Evolutionary conservation across 2,113 vertebrate genomes (phyloP).

Genomic region (Fregata magnificens): DNA sequence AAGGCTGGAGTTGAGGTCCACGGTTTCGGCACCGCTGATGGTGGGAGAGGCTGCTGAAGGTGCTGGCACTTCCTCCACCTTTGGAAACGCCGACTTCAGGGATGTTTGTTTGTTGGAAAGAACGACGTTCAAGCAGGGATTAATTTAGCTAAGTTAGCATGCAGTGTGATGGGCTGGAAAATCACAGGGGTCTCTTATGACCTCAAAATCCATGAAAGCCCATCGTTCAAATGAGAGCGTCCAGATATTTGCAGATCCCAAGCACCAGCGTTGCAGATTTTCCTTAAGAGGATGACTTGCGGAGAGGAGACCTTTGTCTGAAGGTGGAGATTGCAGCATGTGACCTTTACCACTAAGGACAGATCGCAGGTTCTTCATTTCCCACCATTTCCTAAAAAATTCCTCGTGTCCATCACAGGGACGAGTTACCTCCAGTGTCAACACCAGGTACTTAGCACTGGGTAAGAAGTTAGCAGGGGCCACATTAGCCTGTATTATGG

Average conservation of each 20-base stretch:
- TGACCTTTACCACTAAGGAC: neutral
- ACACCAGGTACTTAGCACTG: neutral
- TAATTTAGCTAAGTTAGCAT: neutral
- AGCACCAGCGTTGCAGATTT: neutral
- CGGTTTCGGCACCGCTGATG: fast-evolving
- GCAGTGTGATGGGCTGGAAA: neutral
- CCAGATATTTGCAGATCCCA: neutral
- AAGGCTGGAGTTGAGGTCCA: fast-evolving
- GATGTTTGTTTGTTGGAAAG: neutral
- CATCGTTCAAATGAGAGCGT: neutral
- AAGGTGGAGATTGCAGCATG: neutral
- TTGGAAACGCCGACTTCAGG: neutral
- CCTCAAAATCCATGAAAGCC: neutral
- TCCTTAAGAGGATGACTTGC: neutral
- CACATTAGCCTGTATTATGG: fast-evolving
- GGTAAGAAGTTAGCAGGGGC: neutral
- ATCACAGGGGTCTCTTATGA: neutral
- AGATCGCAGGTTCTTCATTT: fast-evolving
- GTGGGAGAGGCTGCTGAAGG: neutral
- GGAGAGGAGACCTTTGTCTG: neutral
- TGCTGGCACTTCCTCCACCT: neutral
- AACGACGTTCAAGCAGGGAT: neutral
- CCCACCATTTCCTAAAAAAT: neutral
- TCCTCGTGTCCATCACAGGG: neutral
- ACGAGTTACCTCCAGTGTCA: neutral